A percentile compares a stretch with the other conserved stretches of the same genome.
phyloP scores from a whole-genome alignment of 2,888 invertebrate species.

The Euproctis similis region DNA sequence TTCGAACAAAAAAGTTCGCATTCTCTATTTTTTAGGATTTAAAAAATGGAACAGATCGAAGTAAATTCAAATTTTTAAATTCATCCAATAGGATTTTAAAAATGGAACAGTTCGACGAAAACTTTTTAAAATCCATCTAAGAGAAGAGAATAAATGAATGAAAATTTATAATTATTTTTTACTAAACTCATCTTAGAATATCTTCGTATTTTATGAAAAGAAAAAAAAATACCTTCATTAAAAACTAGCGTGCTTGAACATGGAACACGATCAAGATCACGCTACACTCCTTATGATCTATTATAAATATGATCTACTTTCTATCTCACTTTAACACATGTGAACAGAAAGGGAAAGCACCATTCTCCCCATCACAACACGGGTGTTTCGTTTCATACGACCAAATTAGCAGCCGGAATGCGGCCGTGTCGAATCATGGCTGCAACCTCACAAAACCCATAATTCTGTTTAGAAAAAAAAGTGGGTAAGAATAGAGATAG shows the following conservation, averaged over 20 bases:
- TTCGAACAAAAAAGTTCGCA: no score
- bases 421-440: constrained; percentile 58
- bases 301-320: constrained; percentile 23
- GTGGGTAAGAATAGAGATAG: constrained; percentile 47
- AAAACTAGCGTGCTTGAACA: constrained; percentile 11
- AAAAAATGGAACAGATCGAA: no score
- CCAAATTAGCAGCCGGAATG: constrained; percentile 68
- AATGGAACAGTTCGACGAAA: no score
- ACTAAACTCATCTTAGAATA: no score
- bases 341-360: constrained; percentile 12
- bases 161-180: no score
- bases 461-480: constrained; percentile 62
- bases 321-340: constrained; percentile 12
- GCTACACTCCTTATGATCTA: constrained; percentile 18
- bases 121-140: no score
- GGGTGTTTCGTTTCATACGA: constrained; percentile 38
- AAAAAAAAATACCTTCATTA: no score
- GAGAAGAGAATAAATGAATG: no score
- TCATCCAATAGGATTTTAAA: no score
- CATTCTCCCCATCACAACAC: constrained; percentile 16
- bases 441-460: constrained; percentile 63
- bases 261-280: constrained; percentile 21
- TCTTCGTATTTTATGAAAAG: no score
- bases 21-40: no score
- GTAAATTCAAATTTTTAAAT: no score